Conservation (phyloP, 2,888 invertebrate genomes). For the Parnassius glacialis region DNA sequence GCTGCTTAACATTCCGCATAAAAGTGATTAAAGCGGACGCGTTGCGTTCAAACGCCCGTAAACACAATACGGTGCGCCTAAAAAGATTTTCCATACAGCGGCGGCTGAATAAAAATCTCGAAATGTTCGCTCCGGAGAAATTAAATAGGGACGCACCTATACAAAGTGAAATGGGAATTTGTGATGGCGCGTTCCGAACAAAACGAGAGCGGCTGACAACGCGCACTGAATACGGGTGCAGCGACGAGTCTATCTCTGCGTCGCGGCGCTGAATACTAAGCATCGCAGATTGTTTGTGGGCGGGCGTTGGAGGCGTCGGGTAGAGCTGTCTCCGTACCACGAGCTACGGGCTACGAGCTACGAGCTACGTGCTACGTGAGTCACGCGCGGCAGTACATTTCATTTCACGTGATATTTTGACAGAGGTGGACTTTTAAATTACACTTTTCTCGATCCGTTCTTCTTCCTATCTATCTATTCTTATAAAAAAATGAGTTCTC, state of each 20-base stretch:
- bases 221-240: constrained; percentile 10
- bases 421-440: background rate
- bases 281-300: constrained; percentile 10
- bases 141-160: constrained; percentile 20
- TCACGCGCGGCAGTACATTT: background rate
- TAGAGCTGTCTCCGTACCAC: background rate
- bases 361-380: constrained; percentile 1
- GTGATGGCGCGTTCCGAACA: constrained; percentile 17
- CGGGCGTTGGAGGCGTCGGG: constrained; percentile 1
- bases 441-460: no score
- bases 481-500: no score
- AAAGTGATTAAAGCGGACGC: constrained; percentile 12
- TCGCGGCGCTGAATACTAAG: constrained; percentile 16
- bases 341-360: constrained; percentile 5
- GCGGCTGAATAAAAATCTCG: constrained; percentile 13
- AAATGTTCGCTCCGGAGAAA: constrained; percentile 13
- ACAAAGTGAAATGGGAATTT: constrained; percentile 18
- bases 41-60: constrained; percentile 1
- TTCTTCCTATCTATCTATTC: no score
- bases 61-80: constrained; percentile 8
- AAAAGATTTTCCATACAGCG: constrained; percentile 8
- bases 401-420: constrained; percentile 13
- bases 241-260: constrained; percentile 14
- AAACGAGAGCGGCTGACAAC: constrained; percentile 10
- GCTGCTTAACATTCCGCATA: constrained; percentile 1